Percentiles rank a stretch among this genome's conserved stretches.
These are phyloP conservation scores for Caenorhabditis sinica DNA, from an alignment of 2,888 invertebrate species.

Conservation along the genomic window DNA sequence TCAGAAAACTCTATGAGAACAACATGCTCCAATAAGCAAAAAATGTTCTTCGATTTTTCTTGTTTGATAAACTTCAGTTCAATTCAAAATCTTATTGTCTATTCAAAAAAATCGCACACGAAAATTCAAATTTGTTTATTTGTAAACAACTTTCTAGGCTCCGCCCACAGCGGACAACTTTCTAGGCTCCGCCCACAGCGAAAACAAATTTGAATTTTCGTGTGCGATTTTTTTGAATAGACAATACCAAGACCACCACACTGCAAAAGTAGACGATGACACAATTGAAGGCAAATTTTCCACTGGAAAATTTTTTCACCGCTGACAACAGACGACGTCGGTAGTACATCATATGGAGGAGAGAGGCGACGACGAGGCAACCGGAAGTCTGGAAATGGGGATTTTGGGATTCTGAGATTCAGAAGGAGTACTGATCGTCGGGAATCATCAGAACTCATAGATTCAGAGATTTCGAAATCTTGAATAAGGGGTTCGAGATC, in stretches of 20 bases:
- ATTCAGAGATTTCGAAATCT: no score
- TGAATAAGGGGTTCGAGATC: no score
- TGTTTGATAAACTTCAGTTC: no score
- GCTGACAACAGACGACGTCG: conserved; percentile 26
- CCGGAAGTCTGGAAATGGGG: conserved; percentile 42
- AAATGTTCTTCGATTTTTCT: background rate
- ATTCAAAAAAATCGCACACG: no score
- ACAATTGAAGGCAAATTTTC: conserved; percentile 34
- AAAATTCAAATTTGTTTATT: no score
- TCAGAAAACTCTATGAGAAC: conserved; percentile 2
- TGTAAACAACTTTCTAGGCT: no score
- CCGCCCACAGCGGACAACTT: no score
- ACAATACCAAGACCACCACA: conserved; percentile 27
- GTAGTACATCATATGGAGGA: conserved; percentile 55
- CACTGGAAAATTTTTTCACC: background rate
- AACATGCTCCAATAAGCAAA: background rate
- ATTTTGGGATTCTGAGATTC: background rate
- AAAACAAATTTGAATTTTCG: no score
- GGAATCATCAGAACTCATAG: no score
- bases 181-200: no score
- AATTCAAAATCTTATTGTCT: no score
- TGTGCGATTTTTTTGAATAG: background rate
- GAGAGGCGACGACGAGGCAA: conserved; percentile 52
- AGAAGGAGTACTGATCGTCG: background rate
- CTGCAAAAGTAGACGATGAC: conserved; percentile 36